Percentiles rank a stretch among this genome's conserved stretches.
Evolutionary conservation across 1,140 invertebrate genomes (phyloP).

Genomic region (Caerostris extrusa): DNA sequence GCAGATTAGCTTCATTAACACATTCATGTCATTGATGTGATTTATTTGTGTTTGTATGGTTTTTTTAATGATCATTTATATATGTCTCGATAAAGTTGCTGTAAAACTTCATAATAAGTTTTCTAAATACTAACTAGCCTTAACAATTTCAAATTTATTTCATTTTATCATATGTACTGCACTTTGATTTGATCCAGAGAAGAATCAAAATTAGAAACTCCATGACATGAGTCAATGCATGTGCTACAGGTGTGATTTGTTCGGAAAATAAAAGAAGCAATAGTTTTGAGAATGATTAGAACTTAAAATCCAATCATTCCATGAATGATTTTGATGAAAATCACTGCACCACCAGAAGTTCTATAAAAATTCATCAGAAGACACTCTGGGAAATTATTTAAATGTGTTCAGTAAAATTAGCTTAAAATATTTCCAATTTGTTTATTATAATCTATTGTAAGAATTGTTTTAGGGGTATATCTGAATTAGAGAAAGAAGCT

Average conservation of each 20-base stretch:
- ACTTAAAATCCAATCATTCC: conserved; percentile 48
- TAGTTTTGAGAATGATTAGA: conserved; percentile 37
- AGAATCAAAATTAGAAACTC: conserved; percentile 46
- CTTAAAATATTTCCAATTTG: background rate
- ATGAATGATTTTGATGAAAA: conserved; percentile 56
- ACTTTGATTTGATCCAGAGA: conserved; percentile 14
- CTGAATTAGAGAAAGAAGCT: background rate
- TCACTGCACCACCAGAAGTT: background rate
- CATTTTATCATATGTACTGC: background rate
- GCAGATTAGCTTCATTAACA: conserved; percentile 65
- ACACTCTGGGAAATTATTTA: background rate
- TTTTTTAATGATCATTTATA: conserved; percentile 44
- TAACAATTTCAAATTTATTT: conserved; percentile 28
- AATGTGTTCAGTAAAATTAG: background rate
- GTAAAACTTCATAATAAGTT: conserved; percentile 14
- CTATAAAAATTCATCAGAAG: conserved; percentile 64
- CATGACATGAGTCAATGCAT: background rate
- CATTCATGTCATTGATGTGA: conserved; percentile 65
- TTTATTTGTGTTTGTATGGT: conserved; percentile 40
- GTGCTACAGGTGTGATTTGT: background rate
- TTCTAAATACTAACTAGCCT: conserved; percentile 10
- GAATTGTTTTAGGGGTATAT: background rate
- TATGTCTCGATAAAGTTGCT: conserved; percentile 46
- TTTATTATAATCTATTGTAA: background rate
- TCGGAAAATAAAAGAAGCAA: background rate